A percentile compares a stretch with the other conserved stretches of the same genome.
Evolutionary conservation across 2,797 vertebrate species (phyloP).

Genomic region (Gymnoscopelus braueri): DNA sequence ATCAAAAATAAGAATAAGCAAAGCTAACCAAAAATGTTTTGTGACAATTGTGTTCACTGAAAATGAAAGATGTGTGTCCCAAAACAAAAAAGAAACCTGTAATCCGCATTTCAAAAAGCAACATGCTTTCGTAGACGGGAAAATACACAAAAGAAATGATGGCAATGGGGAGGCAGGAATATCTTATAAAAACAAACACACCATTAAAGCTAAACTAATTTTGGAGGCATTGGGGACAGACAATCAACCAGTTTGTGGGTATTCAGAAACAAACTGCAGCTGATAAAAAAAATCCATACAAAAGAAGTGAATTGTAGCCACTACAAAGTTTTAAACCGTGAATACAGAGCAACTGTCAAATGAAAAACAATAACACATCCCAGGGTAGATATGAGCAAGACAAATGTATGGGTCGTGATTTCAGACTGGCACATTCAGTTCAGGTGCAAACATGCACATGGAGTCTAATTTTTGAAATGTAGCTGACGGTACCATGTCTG

Average conservation of each 20-base stretch:
- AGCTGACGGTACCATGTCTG: constrained; percentile 7
- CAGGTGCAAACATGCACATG: constrained; percentile 28
- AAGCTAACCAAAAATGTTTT: too few relatives aligned
- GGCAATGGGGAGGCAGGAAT: too few relatives aligned
- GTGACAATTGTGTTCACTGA: too few relatives aligned
- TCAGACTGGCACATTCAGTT: constrained; percentile 33
- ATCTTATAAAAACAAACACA: too few relatives aligned
- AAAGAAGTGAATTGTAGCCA: constrained; percentile 20
- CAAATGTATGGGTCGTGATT: constrained; percentile 44
- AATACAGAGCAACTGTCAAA: constrained; percentile 44
- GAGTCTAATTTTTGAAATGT: constrained; percentile 47
- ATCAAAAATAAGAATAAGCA: too few relatives aligned
- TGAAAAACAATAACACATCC: constrained; percentile 26
- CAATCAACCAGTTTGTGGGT: constrained; percentile 20
- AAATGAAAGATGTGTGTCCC: too few relatives aligned
- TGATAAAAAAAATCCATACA: constrained; percentile 32
- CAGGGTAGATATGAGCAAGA: constrained; percentile 22
- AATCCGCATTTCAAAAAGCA: too few relatives aligned
- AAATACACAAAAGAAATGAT: not conserved
- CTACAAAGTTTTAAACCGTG: constrained; percentile 34
- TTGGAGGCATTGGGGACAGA: constrained; percentile 9
- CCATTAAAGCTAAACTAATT: constrained; percentile 36
- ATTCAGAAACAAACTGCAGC: constrained; percentile 13
- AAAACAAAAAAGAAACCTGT: too few relatives aligned
- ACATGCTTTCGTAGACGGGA: too few relatives aligned